phyloP scores from a whole-genome alignment of 2,797 vertebrate species.

The Sylvia borin region DNA sequence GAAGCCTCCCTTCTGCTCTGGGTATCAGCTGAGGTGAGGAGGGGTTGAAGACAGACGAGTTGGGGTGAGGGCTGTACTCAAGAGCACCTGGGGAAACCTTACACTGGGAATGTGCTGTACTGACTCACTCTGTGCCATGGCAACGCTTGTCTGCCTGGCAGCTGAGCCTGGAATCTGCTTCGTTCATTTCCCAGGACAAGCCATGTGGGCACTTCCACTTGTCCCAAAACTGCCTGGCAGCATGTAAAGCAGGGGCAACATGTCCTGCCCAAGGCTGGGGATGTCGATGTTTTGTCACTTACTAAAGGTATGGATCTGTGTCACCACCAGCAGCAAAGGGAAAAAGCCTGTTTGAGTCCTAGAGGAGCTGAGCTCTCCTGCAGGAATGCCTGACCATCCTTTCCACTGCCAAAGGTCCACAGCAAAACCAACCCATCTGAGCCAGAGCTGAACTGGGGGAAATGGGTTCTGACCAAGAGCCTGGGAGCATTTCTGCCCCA shows the following conservation, averaged over 20 bases:
- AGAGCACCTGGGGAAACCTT: not conserved
- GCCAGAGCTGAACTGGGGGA: not conserved
- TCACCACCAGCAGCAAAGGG: not conserved
- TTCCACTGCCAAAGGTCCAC: not conserved
- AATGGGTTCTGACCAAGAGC: not conserved
- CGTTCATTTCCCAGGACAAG: not conserved
- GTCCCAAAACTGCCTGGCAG: not conserved
- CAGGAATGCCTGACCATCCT: not conserved
- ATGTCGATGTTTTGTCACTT: not conserved
- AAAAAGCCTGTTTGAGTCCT: not conserved
- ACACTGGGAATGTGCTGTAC: not conserved
- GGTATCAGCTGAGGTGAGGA: not conserved
- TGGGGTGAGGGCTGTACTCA: not conserved
- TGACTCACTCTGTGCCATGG: not conserved
- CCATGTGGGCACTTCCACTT: not conserved
- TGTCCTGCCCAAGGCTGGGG: rapidly evolving
- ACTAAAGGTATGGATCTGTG: not conserved
- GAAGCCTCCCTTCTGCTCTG: not conserved
- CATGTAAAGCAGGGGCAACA: not conserved
- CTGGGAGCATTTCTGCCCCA: not conserved
- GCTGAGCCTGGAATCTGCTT: not conserved
- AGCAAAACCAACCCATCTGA: not conserved
- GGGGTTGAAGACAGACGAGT: not conserved
- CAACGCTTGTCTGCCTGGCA: not conserved
- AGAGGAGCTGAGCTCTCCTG: not conserved